Conservation (phyloP, 1,140 invertebrate genomes). For the Drosophila hydei region DNA sequence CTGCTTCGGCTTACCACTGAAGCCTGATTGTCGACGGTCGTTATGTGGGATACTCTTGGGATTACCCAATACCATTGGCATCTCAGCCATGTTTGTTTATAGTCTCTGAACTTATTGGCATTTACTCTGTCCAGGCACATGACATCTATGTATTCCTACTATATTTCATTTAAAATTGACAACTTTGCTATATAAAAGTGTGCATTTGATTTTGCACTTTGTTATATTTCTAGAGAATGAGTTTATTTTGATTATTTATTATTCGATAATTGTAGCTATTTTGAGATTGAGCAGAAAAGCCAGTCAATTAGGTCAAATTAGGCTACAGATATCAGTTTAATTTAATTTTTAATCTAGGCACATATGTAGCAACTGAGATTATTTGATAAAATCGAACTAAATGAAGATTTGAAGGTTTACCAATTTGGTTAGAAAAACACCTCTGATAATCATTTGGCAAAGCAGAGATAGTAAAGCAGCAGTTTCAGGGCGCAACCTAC, state of each 20-base stretch:
- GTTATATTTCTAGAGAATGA: no score
- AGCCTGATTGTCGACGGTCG: slow-evolving; percentile 50
- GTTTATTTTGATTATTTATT: no score
- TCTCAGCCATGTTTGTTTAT: slow-evolving; percentile 21
- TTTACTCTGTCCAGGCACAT: slow-evolving; percentile 19
- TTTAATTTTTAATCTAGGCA: background rate
- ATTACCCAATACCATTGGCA: slow-evolving; percentile 40
- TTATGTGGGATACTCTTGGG: slow-evolving; percentile 55
- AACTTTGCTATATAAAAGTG: no score
- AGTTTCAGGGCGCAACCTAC: slow-evolving; percentile 22
- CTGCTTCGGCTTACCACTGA: slow-evolving; percentile 70
- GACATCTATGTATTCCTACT: no score
- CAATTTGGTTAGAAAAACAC: slow-evolving; percentile 52
- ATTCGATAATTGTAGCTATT: no score
- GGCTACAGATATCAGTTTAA: background rate
- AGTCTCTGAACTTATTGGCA: slow-evolving; percentile 26
- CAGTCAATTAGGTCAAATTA: no score
- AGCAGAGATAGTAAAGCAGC: slow-evolving; percentile 14
- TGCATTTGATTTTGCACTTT: no score
- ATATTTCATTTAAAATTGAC: no score
- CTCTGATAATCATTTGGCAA: slow-evolving; percentile 27
- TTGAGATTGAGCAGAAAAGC: background rate
- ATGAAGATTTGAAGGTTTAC: slow-evolving; percentile 56
- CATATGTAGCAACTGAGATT: background rate
- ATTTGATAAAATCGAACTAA: no score